Evolutionary conservation across 2,888 invertebrate genomes (phyloP), one percentile per base, ranked within the genome.

Genomic region (Gymnoscelis rufifasciata): DNA sequence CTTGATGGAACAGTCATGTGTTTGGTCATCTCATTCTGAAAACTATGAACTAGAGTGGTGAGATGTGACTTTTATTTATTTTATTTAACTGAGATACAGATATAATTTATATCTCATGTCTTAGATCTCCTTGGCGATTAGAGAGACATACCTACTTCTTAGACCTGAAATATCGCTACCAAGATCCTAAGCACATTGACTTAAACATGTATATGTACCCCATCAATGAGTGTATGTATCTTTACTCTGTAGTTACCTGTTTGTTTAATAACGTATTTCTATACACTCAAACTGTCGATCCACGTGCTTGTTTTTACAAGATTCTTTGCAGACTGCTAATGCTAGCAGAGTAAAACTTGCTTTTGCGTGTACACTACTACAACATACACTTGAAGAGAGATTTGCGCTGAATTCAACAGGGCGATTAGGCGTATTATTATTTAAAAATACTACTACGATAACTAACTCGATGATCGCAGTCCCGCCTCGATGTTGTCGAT

Each of bases 401-500:
- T n/a, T 19, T 2, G 7, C 29, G 4, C 35, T 35, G 19, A 10
- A 23, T n/a, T 19, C 15, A 35, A n/a, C 15, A 11, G 15, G 15
- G 35, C 19, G 26, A 48, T 35, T 31, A 39, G 29, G 36, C 50
- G 38, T 41, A 33, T 14, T 35, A 43, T 31, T 35, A 6, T 19
- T 6, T 19, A 5, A 7, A 23, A 11, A 49, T 43, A 19, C 26
- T 27, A 42, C 40, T 33, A 39, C 19, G 13, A 31, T 30, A 36
- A 45, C 66, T 54, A 70, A 78, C 76, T 73, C 86, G 87, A 87
- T 87, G 86, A 84, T 87, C 87, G 87, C 87, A 87, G 75, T 84
- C 87, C 86, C 87, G 84, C 83, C 72, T 74, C 58, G 64, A 50
- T 73, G 67, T 75, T 71, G 63, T 71, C 59, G 57, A 59, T 61